Conservation (phyloP, 2,113 vertebrate genomes). For the Antechinus stuartii region DNA sequence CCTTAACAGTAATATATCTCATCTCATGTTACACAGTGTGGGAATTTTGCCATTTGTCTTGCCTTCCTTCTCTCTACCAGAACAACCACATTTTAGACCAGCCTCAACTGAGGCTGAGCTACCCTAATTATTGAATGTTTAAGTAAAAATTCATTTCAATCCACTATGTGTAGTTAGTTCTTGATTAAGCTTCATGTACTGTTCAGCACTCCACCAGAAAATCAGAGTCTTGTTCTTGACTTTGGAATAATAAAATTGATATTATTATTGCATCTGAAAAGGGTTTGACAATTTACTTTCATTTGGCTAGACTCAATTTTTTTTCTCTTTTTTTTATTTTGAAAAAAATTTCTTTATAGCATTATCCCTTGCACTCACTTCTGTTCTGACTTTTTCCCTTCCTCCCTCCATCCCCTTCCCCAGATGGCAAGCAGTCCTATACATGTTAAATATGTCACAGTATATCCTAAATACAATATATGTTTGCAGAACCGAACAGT, state of each 20-base stretch:
- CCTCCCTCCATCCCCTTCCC: too few relatives aligned
- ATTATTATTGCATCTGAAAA: not conserved
- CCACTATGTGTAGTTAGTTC: not conserved
- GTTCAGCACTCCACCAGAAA: not conserved
- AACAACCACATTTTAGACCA: not conserved
- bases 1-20: not conserved
- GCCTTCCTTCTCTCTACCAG: not conserved
- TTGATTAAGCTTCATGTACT: not conserved
- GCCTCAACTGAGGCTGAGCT: not conserved
- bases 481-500: too few relatives aligned
- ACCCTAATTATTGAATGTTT: not conserved
- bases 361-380: too few relatives aligned
- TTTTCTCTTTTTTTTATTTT: too few relatives aligned
- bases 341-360: too few relatives aligned
- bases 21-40: not conserved
- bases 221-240: not conserved
- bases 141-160: not conserved
- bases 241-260: not conserved
- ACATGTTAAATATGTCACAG: too few relatives aligned
- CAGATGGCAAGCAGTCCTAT: too few relatives aligned
- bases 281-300: not conserved
- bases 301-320: not conserved
- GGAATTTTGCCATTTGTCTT: not conserved
- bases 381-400: too few relatives aligned
- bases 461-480: too few relatives aligned